A percentile compares a stretch with the other conserved stretches of the same genome.
Conservation (phyloP, 2,888 invertebrate species). For the Campoplex capitator region DNA sequence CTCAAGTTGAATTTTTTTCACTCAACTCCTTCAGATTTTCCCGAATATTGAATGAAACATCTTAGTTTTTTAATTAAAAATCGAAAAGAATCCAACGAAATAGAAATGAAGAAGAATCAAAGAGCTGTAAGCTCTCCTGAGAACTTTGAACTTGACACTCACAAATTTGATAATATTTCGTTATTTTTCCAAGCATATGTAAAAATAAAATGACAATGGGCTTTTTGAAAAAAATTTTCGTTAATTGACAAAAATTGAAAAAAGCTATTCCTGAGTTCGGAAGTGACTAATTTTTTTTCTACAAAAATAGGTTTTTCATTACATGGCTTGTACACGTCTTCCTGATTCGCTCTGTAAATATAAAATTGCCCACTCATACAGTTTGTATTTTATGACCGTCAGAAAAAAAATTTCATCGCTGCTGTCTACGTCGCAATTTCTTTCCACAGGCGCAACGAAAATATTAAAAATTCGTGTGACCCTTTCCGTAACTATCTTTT, state of each 20-base stretch:
- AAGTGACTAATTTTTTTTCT: neutral
- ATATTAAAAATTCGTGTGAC: neutral
- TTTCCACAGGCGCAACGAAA: neutral
- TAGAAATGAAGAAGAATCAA: no score
- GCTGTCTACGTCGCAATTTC: conserved; percentile 17
- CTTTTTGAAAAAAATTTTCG: neutral
- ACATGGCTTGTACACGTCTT: neutral
- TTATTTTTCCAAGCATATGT: no score
- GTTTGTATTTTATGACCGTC: neutral
- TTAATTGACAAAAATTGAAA: neutral
- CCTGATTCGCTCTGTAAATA: neutral
- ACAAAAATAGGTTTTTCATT: neutral
- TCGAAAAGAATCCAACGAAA: no score
- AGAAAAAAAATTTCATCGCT: conserved; percentile 21
- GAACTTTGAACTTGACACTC: no score
- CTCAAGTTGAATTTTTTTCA: no score
- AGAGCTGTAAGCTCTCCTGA: no score
- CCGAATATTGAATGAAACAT: no score
- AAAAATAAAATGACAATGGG: no score
- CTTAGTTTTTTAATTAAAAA: no score
- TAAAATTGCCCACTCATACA: neutral
- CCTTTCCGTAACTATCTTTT: conserved; percentile 38
- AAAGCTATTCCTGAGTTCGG: neutral
- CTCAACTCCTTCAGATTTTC: no score
- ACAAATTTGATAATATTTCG: no score